Evolutionary conservation across 2,113 vertebrate species (phyloP), one percentile per base, ranked within the genome.

Genomic region (Dolichotis patagonum): DNA sequence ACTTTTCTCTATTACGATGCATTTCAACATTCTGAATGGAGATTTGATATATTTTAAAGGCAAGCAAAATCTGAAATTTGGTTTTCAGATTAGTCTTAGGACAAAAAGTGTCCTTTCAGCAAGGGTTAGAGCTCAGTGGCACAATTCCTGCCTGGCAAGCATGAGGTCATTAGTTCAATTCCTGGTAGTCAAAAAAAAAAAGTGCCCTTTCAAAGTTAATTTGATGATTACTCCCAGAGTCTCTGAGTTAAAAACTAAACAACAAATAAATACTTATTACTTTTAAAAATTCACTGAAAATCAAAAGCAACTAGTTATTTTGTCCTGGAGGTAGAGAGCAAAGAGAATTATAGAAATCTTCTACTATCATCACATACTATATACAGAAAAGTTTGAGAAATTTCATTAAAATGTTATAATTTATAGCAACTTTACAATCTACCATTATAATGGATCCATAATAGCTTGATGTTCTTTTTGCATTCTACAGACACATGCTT

Each of bases 251-350:
- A 14, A 56, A 22, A 95, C 92, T 63, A 30, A 96, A 73, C 1
- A 94, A 17, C n/a, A 49, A 56, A 62, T 56, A 17, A 75, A 88
- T 60, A 54, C 0, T 86, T 87, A 73, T 14, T 71, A 92, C 22
- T 38, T 93, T 88, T 60, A 90, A 91, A 83, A 16, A 80, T 90
- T 77, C 35, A 78, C 8, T 91, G 60, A 73, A 80, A 89, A 38
- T 30, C 22, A 85, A 89, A 41, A 43, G 13, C 11, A 67, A 26
- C 41, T n/a, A 35, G 84, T 24, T 28, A 35, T 22, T 10, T 78
- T 89, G n/a, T 88, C 17, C 4, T n/a, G 46, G 4, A 88, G 4
- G 2, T 69, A 82, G 22, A 69, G 26, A 6, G 5, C 19, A 91
- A 49, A 85, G 3, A 85, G 0, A 26, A 63, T 71, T 85, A 67